These are phyloP conservation scores for Carlito syrichta DNA, from an alignment of 2,113 vertebrate genomes.

Conservation along the genomic window DNA sequence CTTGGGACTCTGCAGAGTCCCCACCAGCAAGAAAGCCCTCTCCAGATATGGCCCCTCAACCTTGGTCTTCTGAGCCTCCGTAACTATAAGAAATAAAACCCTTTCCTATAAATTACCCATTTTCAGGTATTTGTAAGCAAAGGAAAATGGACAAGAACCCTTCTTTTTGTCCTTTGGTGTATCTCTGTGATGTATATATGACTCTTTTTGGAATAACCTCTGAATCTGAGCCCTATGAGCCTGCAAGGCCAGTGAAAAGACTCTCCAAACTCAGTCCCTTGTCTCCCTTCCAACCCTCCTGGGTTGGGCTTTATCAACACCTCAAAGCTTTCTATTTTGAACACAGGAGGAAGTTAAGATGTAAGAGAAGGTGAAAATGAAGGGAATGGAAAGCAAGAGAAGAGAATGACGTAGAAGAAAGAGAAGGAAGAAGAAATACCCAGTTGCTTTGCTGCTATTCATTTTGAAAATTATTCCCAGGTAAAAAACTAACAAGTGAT, in stretches of 20 bases:
- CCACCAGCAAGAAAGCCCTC: background rate
- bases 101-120: background rate
- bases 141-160: background rate
- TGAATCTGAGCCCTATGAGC: background rate
- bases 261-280: background rate
- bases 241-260: background rate
- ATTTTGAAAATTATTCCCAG: background rate
- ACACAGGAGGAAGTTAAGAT: background rate
- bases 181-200: background rate
- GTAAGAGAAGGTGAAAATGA: background rate
- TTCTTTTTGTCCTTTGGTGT: background rate
- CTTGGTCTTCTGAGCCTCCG: background rate
- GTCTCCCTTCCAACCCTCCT: background rate
- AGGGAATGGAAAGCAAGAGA: background rate
- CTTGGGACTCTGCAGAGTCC: background rate
- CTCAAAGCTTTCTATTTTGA: background rate
- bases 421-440: background rate
- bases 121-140: background rate
- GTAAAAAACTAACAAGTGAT: background rate
- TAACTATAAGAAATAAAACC: background rate
- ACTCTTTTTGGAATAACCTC: too few species aligned
- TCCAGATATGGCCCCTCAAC: background rate
- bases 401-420: background rate
- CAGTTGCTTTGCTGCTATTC: background rate
- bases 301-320: background rate